Percentiles rank a stretch among this genome's conserved stretches.
Evolutionary conservation across 2,888 invertebrate genomes (phyloP).

Genomic region (Euspilapteryx auroguttella): DNA sequence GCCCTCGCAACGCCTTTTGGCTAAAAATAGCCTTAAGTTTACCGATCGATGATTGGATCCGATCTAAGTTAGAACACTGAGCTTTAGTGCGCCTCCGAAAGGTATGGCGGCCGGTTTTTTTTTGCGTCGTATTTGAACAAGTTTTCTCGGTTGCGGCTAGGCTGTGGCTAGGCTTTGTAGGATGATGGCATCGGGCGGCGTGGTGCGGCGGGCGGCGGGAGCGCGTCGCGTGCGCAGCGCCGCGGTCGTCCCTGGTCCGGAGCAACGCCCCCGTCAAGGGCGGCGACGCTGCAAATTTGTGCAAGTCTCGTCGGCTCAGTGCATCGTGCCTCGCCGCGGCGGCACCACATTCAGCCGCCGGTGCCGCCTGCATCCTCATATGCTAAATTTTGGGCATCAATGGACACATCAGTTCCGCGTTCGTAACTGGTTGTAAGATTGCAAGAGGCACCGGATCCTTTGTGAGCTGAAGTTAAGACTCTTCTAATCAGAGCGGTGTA

Average conservation of each 20-base stretch:
- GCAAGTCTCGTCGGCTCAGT: conserved; percentile 55
- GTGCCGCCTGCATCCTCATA: conserved; percentile 36
- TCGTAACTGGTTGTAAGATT: conserved; percentile 22
- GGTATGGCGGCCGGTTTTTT: conserved; percentile 2
- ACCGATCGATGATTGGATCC: conserved; percentile 20
- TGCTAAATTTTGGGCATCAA: conserved; percentile 55
- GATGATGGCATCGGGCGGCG: not conserved
- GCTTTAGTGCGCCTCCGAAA: conserved; percentile 1
- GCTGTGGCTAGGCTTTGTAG: not conserved
- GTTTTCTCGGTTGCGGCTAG: not conserved
- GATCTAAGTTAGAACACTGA: conserved; percentile 10
- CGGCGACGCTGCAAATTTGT: conserved; percentile 60
- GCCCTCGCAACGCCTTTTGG: conserved; percentile 31
- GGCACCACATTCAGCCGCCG: conserved; percentile 42
- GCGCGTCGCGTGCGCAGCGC: conserved; percentile 54
- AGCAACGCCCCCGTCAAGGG: conserved; percentile 62
- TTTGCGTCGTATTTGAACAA: no score
- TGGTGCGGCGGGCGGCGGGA: conserved; percentile 31
- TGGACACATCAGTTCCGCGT: conserved; percentile 54
- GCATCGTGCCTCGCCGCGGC: conserved; percentile 59
- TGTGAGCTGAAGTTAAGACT: no score
- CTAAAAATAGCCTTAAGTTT: conserved; percentile 40
- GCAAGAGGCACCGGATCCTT: no score
- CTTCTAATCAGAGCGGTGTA: no score
- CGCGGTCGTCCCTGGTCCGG: conserved; percentile 54